Percentiles rank a stretch among this genome's conserved stretches.
phyloP scores from a whole-genome alignment of 2,888 invertebrate genomes.

The Isoperla grammatica region DNA sequence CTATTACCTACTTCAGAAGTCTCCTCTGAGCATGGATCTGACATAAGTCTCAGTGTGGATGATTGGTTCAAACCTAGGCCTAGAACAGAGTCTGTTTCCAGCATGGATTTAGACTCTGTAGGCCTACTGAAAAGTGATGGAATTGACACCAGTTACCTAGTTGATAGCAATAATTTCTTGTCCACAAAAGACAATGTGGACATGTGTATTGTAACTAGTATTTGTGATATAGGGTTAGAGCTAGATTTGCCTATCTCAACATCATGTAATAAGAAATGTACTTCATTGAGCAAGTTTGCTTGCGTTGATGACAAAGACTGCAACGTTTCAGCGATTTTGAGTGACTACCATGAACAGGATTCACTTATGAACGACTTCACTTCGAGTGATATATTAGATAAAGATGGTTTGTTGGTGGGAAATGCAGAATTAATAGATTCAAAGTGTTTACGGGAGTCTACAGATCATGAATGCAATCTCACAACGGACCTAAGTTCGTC shows the following conservation, averaged over 20 bases:
- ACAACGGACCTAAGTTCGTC: too few relatives aligned
- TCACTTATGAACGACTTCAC: conserved; percentile 21
- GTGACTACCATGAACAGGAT: conserved; percentile 20
- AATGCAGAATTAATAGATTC: background rate
- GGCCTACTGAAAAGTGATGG: conserved; percentile 28
- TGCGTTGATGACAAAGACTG: conserved; percentile 19
- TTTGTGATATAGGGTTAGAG: conserved; percentile 24
- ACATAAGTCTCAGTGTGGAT: conserved; percentile 36
- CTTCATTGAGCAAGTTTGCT: background rate
- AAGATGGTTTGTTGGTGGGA: conserved; percentile 20
- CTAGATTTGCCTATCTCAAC: conserved; percentile 19
- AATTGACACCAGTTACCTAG: conserved; percentile 22
- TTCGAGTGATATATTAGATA: conserved; percentile 22
- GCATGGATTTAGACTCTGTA: conserved; percentile 39
- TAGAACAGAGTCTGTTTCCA: conserved; percentile 38
- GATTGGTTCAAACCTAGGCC: conserved; percentile 42
- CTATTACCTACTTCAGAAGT: conserved; percentile 12
- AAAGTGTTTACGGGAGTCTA: too few relatives aligned
- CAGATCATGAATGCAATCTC: too few relatives aligned
- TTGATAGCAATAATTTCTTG: conserved; percentile 23
- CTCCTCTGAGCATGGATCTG: conserved; percentile 16
- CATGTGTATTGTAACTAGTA: conserved; percentile 26
- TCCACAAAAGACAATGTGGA: conserved; percentile 26
- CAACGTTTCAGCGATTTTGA: conserved; percentile 11
- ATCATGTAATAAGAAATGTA: conserved; percentile 1